phyloP scores from a whole-genome alignment of 2,797 vertebrate genomes.

The Falco berigora region DNA sequence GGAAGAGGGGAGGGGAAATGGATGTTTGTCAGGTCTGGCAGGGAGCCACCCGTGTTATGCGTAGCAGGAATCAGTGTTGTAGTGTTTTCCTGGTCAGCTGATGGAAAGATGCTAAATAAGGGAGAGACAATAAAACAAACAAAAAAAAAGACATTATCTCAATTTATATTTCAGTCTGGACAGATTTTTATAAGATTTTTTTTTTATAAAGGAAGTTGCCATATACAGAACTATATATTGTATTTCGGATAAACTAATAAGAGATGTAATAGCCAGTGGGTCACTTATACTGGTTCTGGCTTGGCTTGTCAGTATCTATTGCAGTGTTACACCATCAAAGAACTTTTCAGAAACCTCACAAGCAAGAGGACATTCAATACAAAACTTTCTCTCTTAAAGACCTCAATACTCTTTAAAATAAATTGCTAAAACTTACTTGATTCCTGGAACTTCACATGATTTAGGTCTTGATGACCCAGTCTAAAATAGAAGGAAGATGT shows the following conservation, averaged over 20 bases:
- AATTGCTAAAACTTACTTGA: slow-evolving; percentile 84
- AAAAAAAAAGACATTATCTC: background rate
- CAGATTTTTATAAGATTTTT: background rate
- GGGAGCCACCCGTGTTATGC: slow-evolving; percentile 93
- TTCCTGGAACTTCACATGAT: slow-evolving; percentile 96
- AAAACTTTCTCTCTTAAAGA: background rate
- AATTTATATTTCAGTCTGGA: background rate
- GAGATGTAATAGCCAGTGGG: background rate
- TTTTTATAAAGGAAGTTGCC: background rate
- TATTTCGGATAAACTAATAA: background rate
- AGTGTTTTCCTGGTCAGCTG: slow-evolving; percentile 90
- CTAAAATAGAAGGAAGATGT: slow-evolving; percentile 70
- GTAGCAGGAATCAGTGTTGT: slow-evolving; percentile 84
- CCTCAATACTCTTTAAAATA: background rate
- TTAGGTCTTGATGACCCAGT: slow-evolving; percentile 86
- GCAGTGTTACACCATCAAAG: background rate
- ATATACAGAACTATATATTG: background rate
- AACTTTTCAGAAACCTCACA: background rate
- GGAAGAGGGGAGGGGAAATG: slow-evolving; percentile 98
- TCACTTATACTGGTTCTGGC: background rate
- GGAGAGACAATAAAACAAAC: background rate
- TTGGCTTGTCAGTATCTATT: fast-evolving
- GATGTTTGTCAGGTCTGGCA: slow-evolving; percentile 97
- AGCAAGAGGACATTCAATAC: background rate
- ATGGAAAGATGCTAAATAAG: slow-evolving; percentile 89